Percentiles rank a stretch among this genome's conserved stretches.
These are phyloP conservation scores for Scaptomyza pallida DNA, from an alignment of 1,140 invertebrate species.

Conservation along the genomic window DNA sequence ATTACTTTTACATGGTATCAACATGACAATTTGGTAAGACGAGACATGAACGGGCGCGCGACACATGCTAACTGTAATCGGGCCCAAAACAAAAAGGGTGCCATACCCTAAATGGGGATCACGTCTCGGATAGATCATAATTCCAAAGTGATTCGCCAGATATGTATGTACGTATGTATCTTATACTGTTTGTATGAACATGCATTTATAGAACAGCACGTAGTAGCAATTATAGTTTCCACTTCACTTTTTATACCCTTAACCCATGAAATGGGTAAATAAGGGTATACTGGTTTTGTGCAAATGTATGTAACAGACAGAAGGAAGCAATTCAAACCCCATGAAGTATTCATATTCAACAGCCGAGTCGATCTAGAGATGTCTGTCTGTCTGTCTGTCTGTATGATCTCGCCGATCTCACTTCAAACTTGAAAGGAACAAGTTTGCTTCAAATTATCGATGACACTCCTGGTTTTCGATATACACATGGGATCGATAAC, in stretches of 20 bases:
- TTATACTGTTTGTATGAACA: conserved; percentile 41
- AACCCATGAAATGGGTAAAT: no score
- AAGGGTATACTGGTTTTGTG: no score
- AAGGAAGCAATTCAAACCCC: no score
- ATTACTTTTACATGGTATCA: conserved; percentile 69
- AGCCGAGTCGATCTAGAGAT: no score
- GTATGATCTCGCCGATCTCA: no score
- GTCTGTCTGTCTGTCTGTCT: no score
- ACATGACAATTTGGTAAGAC: conserved; percentile 42
- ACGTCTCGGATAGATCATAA: conserved; percentile 67
- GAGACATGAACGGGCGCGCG: conserved; percentile 18
- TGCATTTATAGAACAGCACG: conserved; percentile 70
- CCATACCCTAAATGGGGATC: conserved; percentile 56
- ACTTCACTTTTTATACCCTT: conserved; percentile 19
- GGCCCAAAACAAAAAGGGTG: conserved; percentile 44
- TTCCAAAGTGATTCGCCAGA: conserved; percentile 41
- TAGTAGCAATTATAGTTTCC: conserved; percentile 64
- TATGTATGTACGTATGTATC: conserved; percentile 22
- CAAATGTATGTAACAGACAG: no score
- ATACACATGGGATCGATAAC: no score
- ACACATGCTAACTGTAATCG: conserved; percentile 61
- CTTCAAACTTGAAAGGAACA: no score
- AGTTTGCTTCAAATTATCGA: no score
- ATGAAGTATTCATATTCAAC: no score
- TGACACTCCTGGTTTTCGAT: no score